Base-by-base conservation (phyloP, 2,113 vertebrate genomes). In the Telmatochromis brichardi region DNA sequence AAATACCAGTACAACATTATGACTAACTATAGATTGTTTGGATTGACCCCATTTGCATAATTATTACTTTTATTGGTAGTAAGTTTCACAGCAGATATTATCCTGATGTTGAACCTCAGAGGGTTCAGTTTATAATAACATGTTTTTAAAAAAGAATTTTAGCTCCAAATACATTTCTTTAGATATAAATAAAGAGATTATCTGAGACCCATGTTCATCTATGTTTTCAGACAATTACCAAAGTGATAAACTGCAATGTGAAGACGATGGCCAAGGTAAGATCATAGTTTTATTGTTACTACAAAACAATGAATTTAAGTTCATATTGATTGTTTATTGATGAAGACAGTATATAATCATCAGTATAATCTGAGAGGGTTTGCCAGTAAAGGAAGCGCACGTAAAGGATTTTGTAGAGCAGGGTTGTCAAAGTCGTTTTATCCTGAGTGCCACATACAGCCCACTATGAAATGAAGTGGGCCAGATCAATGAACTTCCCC, bases 191-290 rank as follows among this genome's bases (percentile, higher is more conserved):
- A 78, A 73, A 45, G 26, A 50, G 6, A 6, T 80, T 12, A 53
- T 14, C 2, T 14, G 33, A 42, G 5, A 23, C 37, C 9, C 15
- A 17, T 82, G n/a, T 87, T 53, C 63, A 4, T 79, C 6, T 83
- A 19, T 82, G 8, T 8, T 95, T 95, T 87, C 89, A 98, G 97
- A 94, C 85, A 78, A 94, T 97, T 12, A 65, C 87, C 21, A 90
- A 93, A 26, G 81, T 97, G 15, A 87, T 98, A 86, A 97, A 96
- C 54, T 98, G 97, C 93, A 98, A 98, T 51, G 85, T 98, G 55
- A 96, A 96, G 91, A 97, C 97, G 6, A 88, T 97, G 82, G 92
- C 91, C 55, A 97, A 98, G 97, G 97, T 98, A 96, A 33, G 97
- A 65, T 10, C 8, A 6, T 21, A 26, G 14, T 37, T 45, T 54